Percentiles rank a stretch among this genome's conserved stretches.
Evolutionary conservation across 2,113 vertebrate genomes (phyloP).

Genomic region (Percopsis transmontana): DNA sequence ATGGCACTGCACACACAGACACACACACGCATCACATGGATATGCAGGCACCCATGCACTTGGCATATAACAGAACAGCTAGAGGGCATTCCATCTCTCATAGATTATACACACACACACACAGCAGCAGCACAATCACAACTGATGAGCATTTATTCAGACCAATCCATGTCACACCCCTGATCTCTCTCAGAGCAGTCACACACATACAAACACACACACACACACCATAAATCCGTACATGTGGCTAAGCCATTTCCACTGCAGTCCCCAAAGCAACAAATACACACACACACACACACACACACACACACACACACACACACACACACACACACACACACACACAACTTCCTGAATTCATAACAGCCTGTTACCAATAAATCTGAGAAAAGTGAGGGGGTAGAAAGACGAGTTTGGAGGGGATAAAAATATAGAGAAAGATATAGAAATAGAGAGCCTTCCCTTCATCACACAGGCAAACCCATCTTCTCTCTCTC

Average conservation of each 20-base stretch:
- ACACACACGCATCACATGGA: slow-evolving; percentile 36
- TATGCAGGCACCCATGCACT: slow-evolving; percentile 38
- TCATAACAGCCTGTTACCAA: slow-evolving; percentile 35
- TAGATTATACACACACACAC: slow-evolving; percentile 46
- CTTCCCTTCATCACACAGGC: not conserved
- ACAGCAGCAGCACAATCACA: slow-evolving; percentile 44
- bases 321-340: slow-evolving; percentile 9
- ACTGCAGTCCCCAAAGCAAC: slow-evolving; percentile 38
- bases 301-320: slow-evolving; percentile 16
- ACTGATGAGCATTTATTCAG: slow-evolving; percentile 51
- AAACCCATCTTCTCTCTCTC: too few relatives aligned
- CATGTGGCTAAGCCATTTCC: slow-evolving; percentile 63
- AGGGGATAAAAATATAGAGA: slow-evolving; percentile 1
- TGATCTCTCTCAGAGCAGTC: slow-evolving; percentile 43
- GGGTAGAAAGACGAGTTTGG: not conserved
- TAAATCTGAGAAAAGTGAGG: slow-evolving; percentile 49
- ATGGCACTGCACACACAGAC: slow-evolving; percentile 58
- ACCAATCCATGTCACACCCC: slow-evolving; percentile 57
- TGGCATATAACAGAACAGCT: slow-evolving; percentile 44
- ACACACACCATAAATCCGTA: slow-evolving; percentile 49
- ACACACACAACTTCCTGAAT: slow-evolving; percentile 35
- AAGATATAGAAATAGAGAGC: slow-evolving; percentile 10
- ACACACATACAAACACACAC: slow-evolving; percentile 24
- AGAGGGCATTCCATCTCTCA: slow-evolving; percentile 57
- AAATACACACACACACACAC: not conserved